Conservation (phyloP, 1,140 invertebrate species). For the Apis dorsata region DNA sequence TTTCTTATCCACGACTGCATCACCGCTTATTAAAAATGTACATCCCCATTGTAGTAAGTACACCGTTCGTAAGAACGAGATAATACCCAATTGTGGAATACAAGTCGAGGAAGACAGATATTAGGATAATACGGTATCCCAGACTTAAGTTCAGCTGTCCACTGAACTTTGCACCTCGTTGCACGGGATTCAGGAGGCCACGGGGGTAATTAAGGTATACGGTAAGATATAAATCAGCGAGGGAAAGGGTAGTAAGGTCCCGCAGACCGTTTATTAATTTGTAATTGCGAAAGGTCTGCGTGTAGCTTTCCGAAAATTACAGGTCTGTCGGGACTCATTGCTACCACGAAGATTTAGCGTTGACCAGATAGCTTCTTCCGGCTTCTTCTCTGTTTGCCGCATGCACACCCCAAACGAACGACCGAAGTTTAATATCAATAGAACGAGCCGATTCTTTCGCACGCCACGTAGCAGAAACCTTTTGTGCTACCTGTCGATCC, state of each 20-base stretch:
- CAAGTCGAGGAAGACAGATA: background rate
- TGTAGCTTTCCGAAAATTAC: slow-evolving; percentile 67
- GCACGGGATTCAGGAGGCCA: slow-evolving; percentile 26
- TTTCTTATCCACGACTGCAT: too few relatives aligned
- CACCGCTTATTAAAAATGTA: too few relatives aligned
- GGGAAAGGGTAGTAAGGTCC: slow-evolving; percentile 53
- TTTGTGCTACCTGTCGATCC: slow-evolving; percentile 55
- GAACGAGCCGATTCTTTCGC: slow-evolving; percentile 35
- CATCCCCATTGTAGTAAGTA: too few relatives aligned
- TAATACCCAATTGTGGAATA: background rate
- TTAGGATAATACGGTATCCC: background rate
- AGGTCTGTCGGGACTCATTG: slow-evolving; percentile 61
- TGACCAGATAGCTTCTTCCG: slow-evolving; percentile 66
- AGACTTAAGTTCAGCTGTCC: slow-evolving; percentile 20
- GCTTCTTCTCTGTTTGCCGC: slow-evolving; percentile 2
- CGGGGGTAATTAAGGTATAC: slow-evolving; percentile 64
- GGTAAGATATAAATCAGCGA: slow-evolving; percentile 64
- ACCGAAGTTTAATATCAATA: slow-evolving; percentile 32
- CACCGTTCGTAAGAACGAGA: background rate
- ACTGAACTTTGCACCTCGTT: slow-evolving; percentile 41
- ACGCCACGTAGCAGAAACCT: slow-evolving; percentile 35
- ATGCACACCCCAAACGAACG: background rate
- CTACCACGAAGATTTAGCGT: slow-evolving; percentile 61
- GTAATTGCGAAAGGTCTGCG: slow-evolving; percentile 64
- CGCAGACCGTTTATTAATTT: slow-evolving; percentile 71